A percentile compares a stretch with the other conserved stretches of the same genome.
Evolutionary conservation across 2,113 vertebrate genomes (phyloP).

Genomic region (Rhabdornis inornatus): DNA sequence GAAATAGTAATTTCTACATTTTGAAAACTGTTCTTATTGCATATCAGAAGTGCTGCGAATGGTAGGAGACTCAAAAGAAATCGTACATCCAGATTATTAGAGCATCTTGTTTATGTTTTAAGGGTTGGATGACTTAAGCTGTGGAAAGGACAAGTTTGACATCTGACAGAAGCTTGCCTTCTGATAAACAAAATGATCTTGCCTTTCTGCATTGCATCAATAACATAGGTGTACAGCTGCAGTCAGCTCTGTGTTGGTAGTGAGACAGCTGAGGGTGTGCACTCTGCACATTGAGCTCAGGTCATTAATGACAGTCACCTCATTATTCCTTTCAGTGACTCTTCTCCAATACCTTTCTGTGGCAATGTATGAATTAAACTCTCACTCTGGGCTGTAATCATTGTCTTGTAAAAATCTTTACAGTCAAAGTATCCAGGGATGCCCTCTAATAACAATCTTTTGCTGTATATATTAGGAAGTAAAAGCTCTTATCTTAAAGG

Average conservation of each 20-base stretch:
- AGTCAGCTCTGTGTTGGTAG: not conserved
- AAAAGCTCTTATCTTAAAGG: not conserved
- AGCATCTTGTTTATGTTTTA: not conserved
- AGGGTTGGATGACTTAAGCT: not conserved
- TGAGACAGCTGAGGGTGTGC: not conserved
- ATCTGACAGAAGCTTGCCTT: not conserved
- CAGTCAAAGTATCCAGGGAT: not conserved
- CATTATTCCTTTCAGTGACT: not conserved
- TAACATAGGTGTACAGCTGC: not conserved
- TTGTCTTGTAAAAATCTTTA: not conserved
- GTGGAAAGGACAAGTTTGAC: not conserved
- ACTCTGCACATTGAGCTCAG: not conserved
- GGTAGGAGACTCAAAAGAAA: not conserved
- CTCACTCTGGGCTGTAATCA: not conserved
- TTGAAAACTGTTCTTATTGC: not conserved
- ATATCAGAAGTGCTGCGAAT: not conserved
- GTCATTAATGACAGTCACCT: not conserved
- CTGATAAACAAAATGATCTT: not conserved
- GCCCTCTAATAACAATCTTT: not conserved
- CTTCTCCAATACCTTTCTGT: not conserved
- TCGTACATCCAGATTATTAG: not conserved
- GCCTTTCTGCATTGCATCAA: not conserved
- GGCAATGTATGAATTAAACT: not conserved
- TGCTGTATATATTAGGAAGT: not conserved
- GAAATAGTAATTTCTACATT: not conserved